phyloP scores from a whole-genome alignment of 2,797 vertebrate species.

The Muscicapa comitata region DNA sequence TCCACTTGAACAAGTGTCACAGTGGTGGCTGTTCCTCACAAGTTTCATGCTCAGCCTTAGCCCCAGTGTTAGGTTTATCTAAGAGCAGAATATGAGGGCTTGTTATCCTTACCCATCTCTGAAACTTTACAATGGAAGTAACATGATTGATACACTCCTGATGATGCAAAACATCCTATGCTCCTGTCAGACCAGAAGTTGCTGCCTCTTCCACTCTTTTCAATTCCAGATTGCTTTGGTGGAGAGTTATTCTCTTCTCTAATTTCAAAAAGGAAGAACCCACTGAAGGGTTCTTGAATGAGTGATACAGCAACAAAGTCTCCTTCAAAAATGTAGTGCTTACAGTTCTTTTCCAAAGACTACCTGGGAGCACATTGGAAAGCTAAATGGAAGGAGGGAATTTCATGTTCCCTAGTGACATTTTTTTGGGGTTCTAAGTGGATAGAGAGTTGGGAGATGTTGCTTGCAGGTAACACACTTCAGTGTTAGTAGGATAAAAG shows the following conservation, averaged over 20 bases:
- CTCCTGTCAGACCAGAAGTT: background rate
- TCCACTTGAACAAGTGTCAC: background rate
- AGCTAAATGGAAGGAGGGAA: background rate
- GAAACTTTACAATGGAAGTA: background rate
- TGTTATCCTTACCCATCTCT: background rate
- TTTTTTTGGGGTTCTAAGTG: background rate
- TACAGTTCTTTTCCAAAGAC: background rate
- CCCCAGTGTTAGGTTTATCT: background rate
- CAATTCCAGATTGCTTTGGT: background rate
- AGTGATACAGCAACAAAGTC: background rate
- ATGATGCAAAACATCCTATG: background rate
- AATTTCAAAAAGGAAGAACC: background rate
- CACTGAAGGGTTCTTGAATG: background rate
- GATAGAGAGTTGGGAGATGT: background rate
- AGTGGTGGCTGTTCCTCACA: background rate
- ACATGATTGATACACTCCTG: rapidly evolving
- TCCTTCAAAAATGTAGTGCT: background rate
- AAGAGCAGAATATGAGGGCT: background rate
- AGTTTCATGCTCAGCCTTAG: background rate
- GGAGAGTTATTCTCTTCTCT: background rate
- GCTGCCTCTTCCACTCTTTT: background rate
- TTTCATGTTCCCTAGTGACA: rapidly evolving
- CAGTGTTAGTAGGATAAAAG: background rate
- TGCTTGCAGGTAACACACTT: background rate
- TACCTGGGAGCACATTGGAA: background rate